Evolutionary conservation across 2,888 invertebrate species (phyloP).

Genomic region (Podotricha telesiphe): DNA sequence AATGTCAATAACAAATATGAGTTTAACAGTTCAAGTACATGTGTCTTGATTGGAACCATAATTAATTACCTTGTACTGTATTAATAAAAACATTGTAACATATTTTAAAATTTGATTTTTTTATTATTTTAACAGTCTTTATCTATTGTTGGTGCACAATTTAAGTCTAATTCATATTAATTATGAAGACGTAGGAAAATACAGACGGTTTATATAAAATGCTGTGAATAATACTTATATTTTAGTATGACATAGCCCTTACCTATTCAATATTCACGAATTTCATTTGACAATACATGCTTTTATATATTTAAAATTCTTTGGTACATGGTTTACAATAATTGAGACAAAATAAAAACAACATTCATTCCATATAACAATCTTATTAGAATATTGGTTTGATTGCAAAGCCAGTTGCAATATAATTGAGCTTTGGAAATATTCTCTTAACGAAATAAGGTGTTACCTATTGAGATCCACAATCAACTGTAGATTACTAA

Average conservation of each 20-base stretch:
- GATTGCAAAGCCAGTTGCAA: constrained; percentile 49
- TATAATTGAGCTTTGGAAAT: constrained; percentile 66
- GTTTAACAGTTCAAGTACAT: background rate
- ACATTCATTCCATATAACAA: constrained; percentile 59
- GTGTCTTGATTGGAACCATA: background rate
- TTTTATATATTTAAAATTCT: constrained; percentile 35
- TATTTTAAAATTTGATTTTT: background rate
- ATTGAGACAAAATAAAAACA: constrained; percentile 39
- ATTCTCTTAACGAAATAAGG: constrained; percentile 58
- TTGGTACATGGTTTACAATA: constrained; percentile 34
- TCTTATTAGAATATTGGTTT: constrained; percentile 74
- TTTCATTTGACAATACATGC: constrained; percentile 26
- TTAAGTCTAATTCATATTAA: background rate
- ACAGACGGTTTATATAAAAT: background rate
- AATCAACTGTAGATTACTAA: constrained; percentile 81
- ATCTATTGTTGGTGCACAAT: constrained; percentile 1
- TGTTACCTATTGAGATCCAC: constrained; percentile 78
- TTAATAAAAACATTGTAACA: background rate
- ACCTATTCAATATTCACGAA: constrained; percentile 11
- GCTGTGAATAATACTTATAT: constrained; percentile 10
- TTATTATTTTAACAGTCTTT: constrained; percentile 16
- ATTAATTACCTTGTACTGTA: background rate
- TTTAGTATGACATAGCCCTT: constrained; percentile 9
- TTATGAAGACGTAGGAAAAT: background rate
- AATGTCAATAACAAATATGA: constrained; percentile 4